Base-by-base conservation (phyloP, 2,113 vertebrate species). In the Pyxicephalus adspersus region DNA sequence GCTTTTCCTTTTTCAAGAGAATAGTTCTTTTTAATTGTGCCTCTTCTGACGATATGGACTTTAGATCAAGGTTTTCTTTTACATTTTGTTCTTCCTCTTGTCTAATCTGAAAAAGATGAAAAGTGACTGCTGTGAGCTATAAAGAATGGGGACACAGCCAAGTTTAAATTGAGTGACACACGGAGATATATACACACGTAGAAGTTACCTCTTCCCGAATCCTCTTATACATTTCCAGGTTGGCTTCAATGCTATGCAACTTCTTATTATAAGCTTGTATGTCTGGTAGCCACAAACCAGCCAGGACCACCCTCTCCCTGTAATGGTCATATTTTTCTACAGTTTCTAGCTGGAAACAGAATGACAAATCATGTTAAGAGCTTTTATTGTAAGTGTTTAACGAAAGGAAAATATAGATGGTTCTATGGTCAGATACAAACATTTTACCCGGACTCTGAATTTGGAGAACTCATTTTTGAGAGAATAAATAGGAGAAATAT, bases 271-370 rank as follows among this genome's bases (percentile, higher is more conserved):
- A 82, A 8, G 61, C 70, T 22, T 75, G 60, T 3, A 75, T 23
- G 6, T 74, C 80, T 3, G 61, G 45, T 63, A 58, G 70, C 80
- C 80, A 82, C 80, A 58, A 52, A 29, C 11, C 7, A 28, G 80
- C 61, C n/a, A 82, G 4, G 2, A 51, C n/a, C 50, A 82, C 70
- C n/a, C 68, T 31, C 16, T 82, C 80, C 61, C 80, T 28, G 52
- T 82, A 82, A 64, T 82, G 20, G 2, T 82, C 80, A 38, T 52
- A 74, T 19, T 82, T 82, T 18, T 82, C 80, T 58, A 51, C 57
- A 4, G 80, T 75, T 25, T 82, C 80, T 82, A 75, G 61, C 80
- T 82, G 61, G 66, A 2, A 19, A 45, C 5, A 55, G 2, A 9
- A 50, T 25, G 3, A 74, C 29, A 34, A 23, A 16, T 13, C 22